phyloP scores from a whole-genome alignment of 2,113 vertebrate genomes.

The Notechis scutatus region DNA sequence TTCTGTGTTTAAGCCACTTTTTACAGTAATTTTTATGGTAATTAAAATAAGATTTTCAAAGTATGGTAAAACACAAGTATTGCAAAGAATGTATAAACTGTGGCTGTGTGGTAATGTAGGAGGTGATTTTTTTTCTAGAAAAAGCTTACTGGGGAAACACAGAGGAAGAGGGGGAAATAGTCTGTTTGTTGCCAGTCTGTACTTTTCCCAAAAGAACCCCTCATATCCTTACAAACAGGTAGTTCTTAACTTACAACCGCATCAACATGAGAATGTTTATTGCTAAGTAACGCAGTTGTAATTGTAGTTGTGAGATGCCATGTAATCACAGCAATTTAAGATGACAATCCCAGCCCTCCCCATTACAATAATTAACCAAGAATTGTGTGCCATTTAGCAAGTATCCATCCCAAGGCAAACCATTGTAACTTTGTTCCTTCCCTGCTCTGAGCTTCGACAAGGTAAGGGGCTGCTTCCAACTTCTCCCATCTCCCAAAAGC shows the following conservation, averaged over 20 bases:
- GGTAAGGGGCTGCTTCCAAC: background rate
- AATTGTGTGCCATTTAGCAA: background rate
- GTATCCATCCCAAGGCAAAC: background rate
- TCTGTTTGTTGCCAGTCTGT: background rate
- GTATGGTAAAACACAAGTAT: background rate
- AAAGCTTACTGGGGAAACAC: background rate
- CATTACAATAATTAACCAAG: background rate
- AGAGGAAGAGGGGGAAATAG: background rate
- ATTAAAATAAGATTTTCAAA: background rate
- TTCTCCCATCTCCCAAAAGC: background rate
- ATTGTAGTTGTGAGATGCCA: background rate
- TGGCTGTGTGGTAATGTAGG: background rate
- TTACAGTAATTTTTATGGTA: background rate
- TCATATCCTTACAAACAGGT: background rate
- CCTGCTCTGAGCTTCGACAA: background rate
- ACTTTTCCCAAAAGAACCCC: background rate
- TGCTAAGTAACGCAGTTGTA: background rate
- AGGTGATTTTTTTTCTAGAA: background rate
- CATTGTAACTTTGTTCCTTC: background rate
- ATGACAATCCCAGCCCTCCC: background rate
- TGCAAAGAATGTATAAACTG: background rate
- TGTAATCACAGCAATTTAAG: background rate
- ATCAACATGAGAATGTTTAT: background rate
- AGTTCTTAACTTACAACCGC: background rate
- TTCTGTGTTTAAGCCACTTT: background rate